Conservation (phyloP, 2,113 vertebrate species). For the Calyptomena viridis region DNA sequence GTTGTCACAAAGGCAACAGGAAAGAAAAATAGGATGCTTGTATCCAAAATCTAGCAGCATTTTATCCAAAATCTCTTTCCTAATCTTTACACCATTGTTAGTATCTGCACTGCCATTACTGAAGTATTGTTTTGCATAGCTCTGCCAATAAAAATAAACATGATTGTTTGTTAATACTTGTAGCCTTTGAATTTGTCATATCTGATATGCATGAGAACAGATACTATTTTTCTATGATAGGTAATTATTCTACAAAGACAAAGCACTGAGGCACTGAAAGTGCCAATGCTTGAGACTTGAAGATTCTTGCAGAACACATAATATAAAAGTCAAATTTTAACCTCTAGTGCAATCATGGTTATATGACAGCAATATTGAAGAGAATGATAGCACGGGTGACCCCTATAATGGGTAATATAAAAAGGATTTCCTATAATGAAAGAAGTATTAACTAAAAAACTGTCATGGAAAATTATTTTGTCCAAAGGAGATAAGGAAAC, state of each 20-base stretch:
- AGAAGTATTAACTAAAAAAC: conserved; percentile 49
- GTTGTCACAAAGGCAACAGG: neutral
- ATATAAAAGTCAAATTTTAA: neutral
- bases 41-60: neutral
- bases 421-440: conserved; percentile 53
- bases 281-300: neutral
- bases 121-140: neutral
- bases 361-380: neutral
- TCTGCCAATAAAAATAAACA: neutral
- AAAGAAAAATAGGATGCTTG: neutral
- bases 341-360: neutral
- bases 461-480: neutral
- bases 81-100: neutral
- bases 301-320: neutral
- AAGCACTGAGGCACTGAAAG: neutral
- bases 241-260: conserved; percentile 15
- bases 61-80: neutral
- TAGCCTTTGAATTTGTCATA: neutral
- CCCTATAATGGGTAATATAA: neutral
- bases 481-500: neutral
- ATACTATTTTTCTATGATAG: neutral
- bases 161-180: neutral
- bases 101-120: neutral
- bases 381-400: neutral
- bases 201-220: neutral